A percentile compares a stretch with the other conserved stretches of the same genome.
Evolutionary conservation across 2,888 invertebrate species (phyloP).

Genomic region (Apamea crenata): DNA sequence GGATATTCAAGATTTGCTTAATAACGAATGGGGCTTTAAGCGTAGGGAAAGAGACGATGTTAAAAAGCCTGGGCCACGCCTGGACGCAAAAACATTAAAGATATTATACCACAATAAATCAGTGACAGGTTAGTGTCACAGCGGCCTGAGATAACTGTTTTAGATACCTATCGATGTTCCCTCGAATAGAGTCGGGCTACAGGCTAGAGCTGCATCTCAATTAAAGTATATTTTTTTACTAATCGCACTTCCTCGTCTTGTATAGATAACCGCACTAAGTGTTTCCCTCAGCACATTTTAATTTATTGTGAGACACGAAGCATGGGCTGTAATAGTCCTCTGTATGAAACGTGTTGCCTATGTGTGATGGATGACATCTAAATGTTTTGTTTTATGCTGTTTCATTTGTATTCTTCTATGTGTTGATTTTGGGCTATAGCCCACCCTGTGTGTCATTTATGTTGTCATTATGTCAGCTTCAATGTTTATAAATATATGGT

Average conservation of each 20-base stretch:
- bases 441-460: conserved; percentile 43
- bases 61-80: conserved; percentile 97
- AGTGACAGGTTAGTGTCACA: conserved; percentile 90
- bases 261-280: conserved; percentile 85
- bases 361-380: conserved; percentile 67
- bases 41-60: conserved; percentile 97
- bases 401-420: conserved; percentile 59
- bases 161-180: conserved; percentile 82
- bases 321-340: conserved; percentile 78
- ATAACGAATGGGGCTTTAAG: conserved; percentile 94
- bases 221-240: conserved; percentile 73
- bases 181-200: conserved; percentile 72
- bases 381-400: conserved; percentile 62
- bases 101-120: conserved; percentile 88
- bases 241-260: conserved; percentile 84
- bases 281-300: conserved; percentile 85
- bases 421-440: conserved; percentile 59
- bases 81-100: conserved; percentile 92
- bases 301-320: conserved; percentile 76
- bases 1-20: conserved; percentile 91
- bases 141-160: conserved; percentile 82
- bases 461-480: conserved; percentile 52
- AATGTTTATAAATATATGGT: conserved; percentile 42
- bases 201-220: conserved; percentile 75
- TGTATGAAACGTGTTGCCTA: conserved; percentile 70